These are phyloP conservation scores for cattle (Bos taurus) DNA, from an alignment of 2,113 vertebrate species.

Conservation along the genomic window ARS-UCD2.0 NC_037336.1:81110001-81110500, in stretches of 20 bases:
- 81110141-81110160: background rate
- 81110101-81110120: background rate
- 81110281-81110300: no score
- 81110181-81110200: background rate
- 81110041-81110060: background rate
- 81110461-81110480: background rate
- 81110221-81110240: no score
- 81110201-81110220: background rate
- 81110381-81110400: no score
- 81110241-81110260: no score
- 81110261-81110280: no score
- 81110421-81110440: background rate
- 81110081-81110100: background rate
- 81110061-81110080: background rate
- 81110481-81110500: background rate
- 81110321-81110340: no score
- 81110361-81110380: no score
- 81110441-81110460: background rate
- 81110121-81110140: background rate
- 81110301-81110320: no score
- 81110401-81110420: background rate
- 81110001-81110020: constrained; percentile 10
- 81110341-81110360: no score
- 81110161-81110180: background rate
- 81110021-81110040: background rate